These are phyloP conservation scores for Galerucella nymphaeae DNA, from an alignment of 2,888 invertebrate species.

Conservation along the genomic window DNA sequence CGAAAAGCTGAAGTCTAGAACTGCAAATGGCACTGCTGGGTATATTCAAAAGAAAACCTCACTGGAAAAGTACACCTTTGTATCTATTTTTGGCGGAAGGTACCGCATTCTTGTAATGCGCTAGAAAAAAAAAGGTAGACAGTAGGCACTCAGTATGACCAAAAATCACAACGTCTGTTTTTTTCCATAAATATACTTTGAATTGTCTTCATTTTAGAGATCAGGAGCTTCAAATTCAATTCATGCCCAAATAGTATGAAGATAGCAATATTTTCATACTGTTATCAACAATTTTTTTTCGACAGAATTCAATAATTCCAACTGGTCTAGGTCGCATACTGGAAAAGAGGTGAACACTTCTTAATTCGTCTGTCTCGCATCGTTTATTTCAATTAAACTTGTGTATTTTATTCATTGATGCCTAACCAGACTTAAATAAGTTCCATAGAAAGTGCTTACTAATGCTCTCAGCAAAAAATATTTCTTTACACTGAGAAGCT, in stretches of 20 bases:
- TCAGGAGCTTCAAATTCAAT: no score
- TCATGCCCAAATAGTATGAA: neutral
- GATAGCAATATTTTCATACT: neutral
- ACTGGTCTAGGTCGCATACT: slow-evolving; percentile 6
- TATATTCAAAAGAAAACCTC: no score
- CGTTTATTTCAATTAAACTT: slow-evolving; percentile 39
- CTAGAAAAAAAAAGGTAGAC: no score
- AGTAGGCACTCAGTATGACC: no score
- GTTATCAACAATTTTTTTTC: neutral
- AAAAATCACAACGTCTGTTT: no score
- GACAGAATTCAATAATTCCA: neutral
- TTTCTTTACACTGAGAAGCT: neutral
- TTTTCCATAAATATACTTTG: no score
- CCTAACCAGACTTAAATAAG: slow-evolving; percentile 39
- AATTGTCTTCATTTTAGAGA: no score
- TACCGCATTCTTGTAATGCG: no score
- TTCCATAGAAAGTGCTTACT: slow-evolving; percentile 32
- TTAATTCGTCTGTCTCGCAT: slow-evolving; percentile 27
- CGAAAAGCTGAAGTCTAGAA: no score
- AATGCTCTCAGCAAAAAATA: slow-evolving; percentile 28
- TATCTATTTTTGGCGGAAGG: no score
- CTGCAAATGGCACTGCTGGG: no score
- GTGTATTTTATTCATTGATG: slow-evolving; percentile 43
- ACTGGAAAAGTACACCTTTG: no score
- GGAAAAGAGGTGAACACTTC: neutral